These are phyloP conservation scores for Gryllus bimaculatus DNA, from an alignment of 1,140 invertebrate genomes.

Conservation along the genomic window DNA sequence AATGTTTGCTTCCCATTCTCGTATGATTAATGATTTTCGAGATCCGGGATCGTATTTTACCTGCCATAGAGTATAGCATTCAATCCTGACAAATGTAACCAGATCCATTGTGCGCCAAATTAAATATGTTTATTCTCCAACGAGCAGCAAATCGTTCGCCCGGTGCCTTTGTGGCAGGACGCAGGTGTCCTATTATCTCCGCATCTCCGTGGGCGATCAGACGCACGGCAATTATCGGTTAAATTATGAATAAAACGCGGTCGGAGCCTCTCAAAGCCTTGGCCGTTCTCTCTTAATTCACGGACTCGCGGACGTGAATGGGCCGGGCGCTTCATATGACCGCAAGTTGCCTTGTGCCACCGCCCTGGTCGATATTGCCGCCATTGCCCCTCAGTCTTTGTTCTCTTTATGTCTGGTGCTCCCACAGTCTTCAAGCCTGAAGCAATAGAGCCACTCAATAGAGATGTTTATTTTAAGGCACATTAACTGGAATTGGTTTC, in stretches of 20 bases:
- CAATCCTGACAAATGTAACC: not conserved
- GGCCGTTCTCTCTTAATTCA: not conserved
- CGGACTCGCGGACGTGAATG: not conserved
- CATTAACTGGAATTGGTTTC: too few relatives aligned
- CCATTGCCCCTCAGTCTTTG: too few relatives aligned
- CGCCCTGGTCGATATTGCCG: not conserved
- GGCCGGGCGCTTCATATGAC: not conserved
- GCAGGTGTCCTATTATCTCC: conserved; percentile 3
- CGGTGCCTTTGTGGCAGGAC: not conserved
- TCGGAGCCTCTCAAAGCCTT: not conserved
- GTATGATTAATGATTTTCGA: too few relatives aligned
- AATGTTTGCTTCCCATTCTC: too few relatives aligned
- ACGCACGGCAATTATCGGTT: not conserved
- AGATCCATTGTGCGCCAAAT: not conserved
- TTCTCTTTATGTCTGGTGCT: too few relatives aligned
- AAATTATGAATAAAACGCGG: not conserved
- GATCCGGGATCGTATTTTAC: too few relatives aligned
- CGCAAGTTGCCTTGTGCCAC: not conserved
- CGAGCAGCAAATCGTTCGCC: not conserved
- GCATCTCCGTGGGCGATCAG: not conserved
- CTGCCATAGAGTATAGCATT: not conserved
- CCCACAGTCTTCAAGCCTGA: too few relatives aligned
- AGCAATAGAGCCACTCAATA: too few relatives aligned
- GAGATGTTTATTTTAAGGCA: too few relatives aligned
- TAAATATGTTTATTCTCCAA: not conserved